Conservation (phyloP, 2,797 vertebrate species). For the Channallabes apus region DNA sequence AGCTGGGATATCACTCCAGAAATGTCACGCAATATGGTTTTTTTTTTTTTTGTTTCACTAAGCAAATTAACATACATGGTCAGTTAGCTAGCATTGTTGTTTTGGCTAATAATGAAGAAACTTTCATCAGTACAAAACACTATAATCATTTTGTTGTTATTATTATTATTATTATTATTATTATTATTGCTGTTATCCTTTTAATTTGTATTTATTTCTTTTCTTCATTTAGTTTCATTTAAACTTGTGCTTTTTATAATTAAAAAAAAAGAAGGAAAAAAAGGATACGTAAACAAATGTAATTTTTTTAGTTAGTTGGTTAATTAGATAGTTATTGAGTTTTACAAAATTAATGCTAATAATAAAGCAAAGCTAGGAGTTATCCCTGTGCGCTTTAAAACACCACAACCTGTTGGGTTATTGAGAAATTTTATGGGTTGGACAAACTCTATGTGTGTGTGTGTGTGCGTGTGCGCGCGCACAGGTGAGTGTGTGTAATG, state of each 20-base stretch:
- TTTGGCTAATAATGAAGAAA: neutral
- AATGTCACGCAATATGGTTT: neutral
- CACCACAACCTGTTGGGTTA: neutral
- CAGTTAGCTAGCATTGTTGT: neutral
- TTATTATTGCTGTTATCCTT: neutral
- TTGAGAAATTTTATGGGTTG: slow-evolving; percentile 14
- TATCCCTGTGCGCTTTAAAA: slow-evolving; percentile 5
- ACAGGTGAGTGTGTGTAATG: slow-evolving; percentile 28
- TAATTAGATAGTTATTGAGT: too few species aligned
- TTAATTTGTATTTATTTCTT: neutral
- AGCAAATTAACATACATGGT: neutral
- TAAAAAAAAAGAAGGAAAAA: neutral
- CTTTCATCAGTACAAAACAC: neutral
- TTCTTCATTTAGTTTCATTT: too few species aligned
- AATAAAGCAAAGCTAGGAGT: neutral
- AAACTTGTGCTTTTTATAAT: too few species aligned
- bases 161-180: too few species aligned
- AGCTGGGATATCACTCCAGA: neutral
- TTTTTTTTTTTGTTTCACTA: too few species aligned
- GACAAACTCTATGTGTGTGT: neutral
- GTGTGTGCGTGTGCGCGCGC: neutral
- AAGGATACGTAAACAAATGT: neutral
- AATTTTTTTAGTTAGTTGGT: too few species aligned
- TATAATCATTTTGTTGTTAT: too few species aligned
- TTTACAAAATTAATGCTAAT: neutral